These are phyloP conservation scores for Gymnocephalus cernua DNA, from an alignment of 2,113 vertebrate genomes.

Conservation along the genomic window DNA sequence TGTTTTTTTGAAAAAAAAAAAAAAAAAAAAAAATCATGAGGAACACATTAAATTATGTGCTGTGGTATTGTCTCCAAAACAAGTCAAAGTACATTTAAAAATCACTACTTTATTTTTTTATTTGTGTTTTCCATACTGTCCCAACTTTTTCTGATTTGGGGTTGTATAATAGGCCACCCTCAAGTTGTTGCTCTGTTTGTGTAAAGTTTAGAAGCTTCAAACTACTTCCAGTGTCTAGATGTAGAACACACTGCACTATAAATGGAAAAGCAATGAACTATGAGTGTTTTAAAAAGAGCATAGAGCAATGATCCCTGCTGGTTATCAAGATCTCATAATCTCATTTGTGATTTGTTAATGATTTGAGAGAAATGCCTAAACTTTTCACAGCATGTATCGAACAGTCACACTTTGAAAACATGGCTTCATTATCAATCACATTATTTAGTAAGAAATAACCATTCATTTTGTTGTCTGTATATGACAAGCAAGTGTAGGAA, in stretches of 20 bases:
- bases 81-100: no score
- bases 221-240: background rate
- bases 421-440: background rate
- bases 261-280: background rate
- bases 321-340: slow-evolving; percentile 12
- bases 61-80: no score
- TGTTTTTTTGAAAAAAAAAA: no score
- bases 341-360: background rate
- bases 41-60: no score
- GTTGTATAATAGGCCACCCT: background rate
- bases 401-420: background rate
- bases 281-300: background rate
- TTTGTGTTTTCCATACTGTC: no score
- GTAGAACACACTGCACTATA: background rate
- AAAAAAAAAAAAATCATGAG: no score
- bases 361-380: background rate
- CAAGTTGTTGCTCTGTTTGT: background rate
- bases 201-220: background rate
- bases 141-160: no score
- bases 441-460: background rate
- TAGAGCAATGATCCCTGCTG: background rate
- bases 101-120: no score
- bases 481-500: background rate
- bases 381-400: slow-evolving; percentile 8
- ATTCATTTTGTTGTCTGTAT: background rate